Evolutionary conservation across 2,888 invertebrate species (phyloP).

Genomic region (Octonoba sinensis): DNA sequence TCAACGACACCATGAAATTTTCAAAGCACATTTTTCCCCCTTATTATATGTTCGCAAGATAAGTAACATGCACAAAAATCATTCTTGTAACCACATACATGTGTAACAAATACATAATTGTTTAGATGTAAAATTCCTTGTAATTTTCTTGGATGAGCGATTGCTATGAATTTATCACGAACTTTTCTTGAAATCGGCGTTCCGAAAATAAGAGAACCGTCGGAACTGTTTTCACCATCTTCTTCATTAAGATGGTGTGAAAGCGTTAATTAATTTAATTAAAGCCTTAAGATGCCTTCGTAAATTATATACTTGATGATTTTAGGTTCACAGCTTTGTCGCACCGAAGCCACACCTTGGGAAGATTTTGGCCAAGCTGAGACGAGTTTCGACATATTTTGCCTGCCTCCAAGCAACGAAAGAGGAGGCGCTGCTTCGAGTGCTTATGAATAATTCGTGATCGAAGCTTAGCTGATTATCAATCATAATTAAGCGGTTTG

Average conservation of each 20-base stretch:
- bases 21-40: too few species aligned
- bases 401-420: too few species aligned
- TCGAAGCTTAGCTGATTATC: not conserved
- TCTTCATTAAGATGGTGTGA: not conserved
- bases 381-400: not conserved
- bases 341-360: not conserved
- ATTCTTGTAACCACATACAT: too few species aligned
- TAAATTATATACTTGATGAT: constrained; percentile 16
- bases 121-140: not conserved
- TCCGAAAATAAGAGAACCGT: too few species aligned
- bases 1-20: too few species aligned
- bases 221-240: not conserved
- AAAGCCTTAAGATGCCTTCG: constrained; percentile 20
- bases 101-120: too few species aligned
- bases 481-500: constrained; percentile 32
- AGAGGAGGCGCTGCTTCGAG: not conserved
- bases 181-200: not conserved
- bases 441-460: constrained; percentile 34
- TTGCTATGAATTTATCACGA: not conserved
- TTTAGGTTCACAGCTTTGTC: too few species aligned
- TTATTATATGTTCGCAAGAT: too few species aligned
- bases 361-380: constrained; percentile 10
- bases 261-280: constrained; percentile 33
- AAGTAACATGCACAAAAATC: too few species aligned
- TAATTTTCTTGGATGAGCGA: not conserved